Conservation (phyloP, 2,113 vertebrate genomes). For the Hymenochirus boettgeri region DNA sequence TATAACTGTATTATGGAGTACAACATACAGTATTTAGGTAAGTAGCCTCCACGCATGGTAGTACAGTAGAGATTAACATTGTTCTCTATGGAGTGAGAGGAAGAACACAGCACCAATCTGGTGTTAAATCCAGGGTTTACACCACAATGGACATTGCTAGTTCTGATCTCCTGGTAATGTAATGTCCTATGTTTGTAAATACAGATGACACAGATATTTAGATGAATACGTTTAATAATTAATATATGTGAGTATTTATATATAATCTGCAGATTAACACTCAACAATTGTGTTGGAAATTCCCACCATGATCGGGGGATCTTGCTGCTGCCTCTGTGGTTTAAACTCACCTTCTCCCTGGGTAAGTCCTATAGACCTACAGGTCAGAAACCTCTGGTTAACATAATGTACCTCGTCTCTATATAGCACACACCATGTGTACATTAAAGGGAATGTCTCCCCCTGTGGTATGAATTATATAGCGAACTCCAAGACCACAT, state of each 20-base stretch:
- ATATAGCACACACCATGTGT: too few relatives aligned
- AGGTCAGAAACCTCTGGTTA: too few relatives aligned
- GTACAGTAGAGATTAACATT: too few relatives aligned
- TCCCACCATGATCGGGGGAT: constrained; percentile 42
- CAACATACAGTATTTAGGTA: too few relatives aligned
- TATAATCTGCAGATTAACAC: background rate
- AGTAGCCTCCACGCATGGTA: too few relatives aligned
- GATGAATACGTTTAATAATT: too few relatives aligned
- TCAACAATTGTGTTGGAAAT: background rate
- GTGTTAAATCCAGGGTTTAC: background rate
- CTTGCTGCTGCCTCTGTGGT: constrained; percentile 53
- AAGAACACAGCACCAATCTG: too few relatives aligned
- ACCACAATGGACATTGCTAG: background rate
- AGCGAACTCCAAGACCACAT: background rate
- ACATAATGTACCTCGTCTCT: too few relatives aligned
- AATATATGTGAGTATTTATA: background rate
- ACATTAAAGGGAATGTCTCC: fast-evolving
- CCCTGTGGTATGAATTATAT: too few relatives aligned
- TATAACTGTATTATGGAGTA: too few relatives aligned
- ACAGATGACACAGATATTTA: background rate
- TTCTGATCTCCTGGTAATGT: background rate
- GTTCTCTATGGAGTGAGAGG: too few relatives aligned
- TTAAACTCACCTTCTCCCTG: constrained; percentile 48
- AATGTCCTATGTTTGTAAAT: too few relatives aligned
- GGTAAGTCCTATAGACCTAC: constrained; percentile 57